phyloP scores from a whole-genome alignment of 2,113 vertebrate genomes.

The Eulacestoma nigropectus region DNA sequence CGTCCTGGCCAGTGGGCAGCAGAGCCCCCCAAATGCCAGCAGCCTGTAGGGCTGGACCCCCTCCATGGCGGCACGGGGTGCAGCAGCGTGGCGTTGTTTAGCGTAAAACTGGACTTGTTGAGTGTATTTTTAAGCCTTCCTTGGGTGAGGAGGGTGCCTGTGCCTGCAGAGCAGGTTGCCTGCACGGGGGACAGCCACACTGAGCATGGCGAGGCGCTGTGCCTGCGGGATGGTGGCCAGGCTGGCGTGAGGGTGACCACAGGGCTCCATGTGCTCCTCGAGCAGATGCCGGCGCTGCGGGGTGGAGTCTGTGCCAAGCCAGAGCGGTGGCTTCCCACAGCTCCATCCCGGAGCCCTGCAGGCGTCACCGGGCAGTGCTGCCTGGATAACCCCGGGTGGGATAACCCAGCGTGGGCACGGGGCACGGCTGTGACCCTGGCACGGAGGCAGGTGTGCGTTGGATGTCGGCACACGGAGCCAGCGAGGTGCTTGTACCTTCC shows the following conservation, averaged over 20 bases:
- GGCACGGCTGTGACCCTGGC: fast-evolving
- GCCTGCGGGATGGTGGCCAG: background rate
- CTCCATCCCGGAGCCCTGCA: background rate
- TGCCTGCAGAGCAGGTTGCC: background rate
- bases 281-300: background rate
- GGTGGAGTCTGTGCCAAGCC: background rate
- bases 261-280: background rate
- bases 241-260: background rate
- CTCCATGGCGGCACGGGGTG: background rate
- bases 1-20: fast-evolving
- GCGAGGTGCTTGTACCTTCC: fast-evolving
- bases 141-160: background rate
- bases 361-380: background rate
- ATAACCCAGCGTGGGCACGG: background rate
- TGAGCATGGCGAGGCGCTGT: fast-evolving
- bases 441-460: fast-evolving
- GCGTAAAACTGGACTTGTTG: background rate
- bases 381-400: background rate
- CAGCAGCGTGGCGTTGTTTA: fast-evolving
- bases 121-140: background rate
- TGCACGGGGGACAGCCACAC: background rate
- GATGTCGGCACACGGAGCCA: fast-evolving
- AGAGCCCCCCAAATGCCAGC: background rate
- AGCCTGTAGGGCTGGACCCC: background rate
- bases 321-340: background rate